Evolutionary conservation across 1,140 invertebrate genomes (phyloP), one percentile per base, ranked within the genome.

Genomic region (Pinna nobilis): DNA sequence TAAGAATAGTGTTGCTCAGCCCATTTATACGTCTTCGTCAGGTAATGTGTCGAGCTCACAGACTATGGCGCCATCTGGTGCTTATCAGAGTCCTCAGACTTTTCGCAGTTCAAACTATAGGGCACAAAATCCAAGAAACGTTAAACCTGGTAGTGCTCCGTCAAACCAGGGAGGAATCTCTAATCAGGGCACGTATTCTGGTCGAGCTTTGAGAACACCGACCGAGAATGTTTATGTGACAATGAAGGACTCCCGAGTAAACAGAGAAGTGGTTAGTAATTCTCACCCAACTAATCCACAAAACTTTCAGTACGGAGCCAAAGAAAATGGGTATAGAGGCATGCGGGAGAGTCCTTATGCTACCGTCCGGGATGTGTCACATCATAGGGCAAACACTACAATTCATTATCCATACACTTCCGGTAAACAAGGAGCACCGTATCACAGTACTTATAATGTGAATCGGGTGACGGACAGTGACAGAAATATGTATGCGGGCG

Each of bases 301-400:
- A n/a, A n/a, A n/a, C n/a, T n/a, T n/a, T n/a, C n/a, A n/a, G n/a
- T n/a, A 9, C 9, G 9, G 39, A 44, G 39, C 39, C 9, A 44
- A 15, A 3, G 20, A 30, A 44, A 33, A 35, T 41, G 37, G 28
- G 28, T 35, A 51, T 61, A 47, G 61, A 55, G 51, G 64, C 50
- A 55, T 49, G 33, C 57, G 37, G 53, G 76, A 77, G 53, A 73
- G 71, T 51, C 75, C 75, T 28, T 79, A 82, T 69, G 49, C 63
- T 13, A 65, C 70, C 47, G 67, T 60, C 6, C 39, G 57, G 44
- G 67, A 71, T 23, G 57, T 76, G 6, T 15, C 66, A 32, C 23
- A 25, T 6, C 64, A 68, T 47, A 63, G 39, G 6, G 28, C 35
- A 28, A 32, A 51, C 15, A 41, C 3, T 18, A 47, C 51, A 33